Base-by-base conservation (phyloP, 2,113 vertebrate species). In the Lagopus leucura region DNA sequence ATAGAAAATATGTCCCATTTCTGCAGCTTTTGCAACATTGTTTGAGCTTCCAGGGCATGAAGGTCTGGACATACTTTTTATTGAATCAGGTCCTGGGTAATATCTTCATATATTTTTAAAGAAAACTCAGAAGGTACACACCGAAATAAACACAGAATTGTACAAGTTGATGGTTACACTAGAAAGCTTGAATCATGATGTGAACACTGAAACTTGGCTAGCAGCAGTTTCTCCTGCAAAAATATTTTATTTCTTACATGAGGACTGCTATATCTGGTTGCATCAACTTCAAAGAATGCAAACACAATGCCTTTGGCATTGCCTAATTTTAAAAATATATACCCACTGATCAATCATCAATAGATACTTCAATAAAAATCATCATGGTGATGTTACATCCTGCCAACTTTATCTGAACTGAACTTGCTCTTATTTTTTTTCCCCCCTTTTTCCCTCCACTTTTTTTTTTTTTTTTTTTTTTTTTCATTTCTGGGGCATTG, bases 1-100 rank as follows among this genome's bases (percentile, higher is more conserved):
- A 93, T 94, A 95, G 94, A 96, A 97, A 97, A 95, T 96, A 97
- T 95, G 94, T 97, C 95, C 95, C 95, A 92, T 94, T 96, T 97
- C 88, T 96, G 80, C 91, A 92, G 94, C 86, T 94, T 96, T 93
- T 96, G 94, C 94, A 95, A 87, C 94, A 91, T 38, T 94, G 86
- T 96, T 95, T 96, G 94, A 94, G 94, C 69, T 97, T 96, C 82
- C 95, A 96, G 94, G 97, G 97, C 96, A 97, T 94, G 50, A 73
- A 92, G 89, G 94, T 95, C 91, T 97, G 96, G 94, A 95, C 95
- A 95, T 89, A 89, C 78, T 92, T 97, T 97, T 97, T 97, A 97
- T 97, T 97, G 95, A 96, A 97, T 97, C 94, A 95, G 95, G 95
- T 92, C 83, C 79, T 94, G 90, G 73, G 92, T 94, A 96, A 96